Base-by-base conservation (phyloP, 1,140 invertebrate genomes). In the Arion vulgaris region DNA sequence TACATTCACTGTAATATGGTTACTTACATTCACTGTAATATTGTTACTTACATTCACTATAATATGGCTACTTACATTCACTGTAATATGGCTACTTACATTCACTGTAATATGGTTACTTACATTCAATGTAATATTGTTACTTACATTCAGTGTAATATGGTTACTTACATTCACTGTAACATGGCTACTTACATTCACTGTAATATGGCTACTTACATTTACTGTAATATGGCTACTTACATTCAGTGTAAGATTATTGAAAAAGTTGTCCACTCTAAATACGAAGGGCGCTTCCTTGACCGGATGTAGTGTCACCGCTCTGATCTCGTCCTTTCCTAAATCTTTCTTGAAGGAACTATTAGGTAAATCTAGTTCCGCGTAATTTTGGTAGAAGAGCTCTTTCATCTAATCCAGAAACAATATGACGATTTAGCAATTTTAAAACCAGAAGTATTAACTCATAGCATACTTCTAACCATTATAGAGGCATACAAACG, bases 321-420 rank as follows among this genome's bases (percentile, higher is more conserved):
- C 97, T 85, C 97, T 96, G n/a, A 99, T 95, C 92, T 98, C 96
- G 85, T 95, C 95, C 81, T 94, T 94, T 91, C 97, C 97, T 83
- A 98, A 93, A 83, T 95, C 95, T 11, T 95, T 96, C 36, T 95
- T 96, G 92, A 97, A 98, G 0, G 96, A 96, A 32, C 95, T 94
- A 26, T 94, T 94, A 0, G 96, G 96, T 39, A 53, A 34, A 28
- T 81, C 49, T 36, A 81, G 80, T 36, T 88, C 84, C 89, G 96
- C 97, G 86, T 96, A 95, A 93, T 98, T 98, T 92, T 99, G 97
- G 87, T 98, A 97, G 68, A 99, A 94, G 82, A 99, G 97, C 57
- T 95, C 96, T 93, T 98, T 97, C 97, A 99, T 99, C 96, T 98
- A 93, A 19, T 13, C n/a, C n/a, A n/a, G n/a, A n/a, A n/a, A n/a